Evolutionary conservation across 2,888 invertebrate species (phyloP), one percentile per base, ranked within the genome.

Genomic region (Yponomeuta cagnagella): DNA sequence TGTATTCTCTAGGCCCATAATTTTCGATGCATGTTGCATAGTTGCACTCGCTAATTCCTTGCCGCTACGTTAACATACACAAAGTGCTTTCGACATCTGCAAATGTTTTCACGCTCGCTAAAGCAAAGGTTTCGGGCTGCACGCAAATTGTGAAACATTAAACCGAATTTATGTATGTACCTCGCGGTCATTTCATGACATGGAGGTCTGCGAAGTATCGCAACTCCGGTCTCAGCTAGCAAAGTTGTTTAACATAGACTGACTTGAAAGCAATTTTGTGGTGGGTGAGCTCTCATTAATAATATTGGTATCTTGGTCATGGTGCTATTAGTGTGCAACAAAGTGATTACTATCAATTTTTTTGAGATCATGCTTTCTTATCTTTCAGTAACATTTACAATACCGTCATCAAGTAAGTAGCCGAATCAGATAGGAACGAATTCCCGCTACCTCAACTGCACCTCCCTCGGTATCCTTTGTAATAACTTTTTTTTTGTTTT

Each of bases 401-500:
- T 48, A 68, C n/a, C 48, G 33, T 65, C 33, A 65, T 33, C 30
- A 30, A 65, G 31, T 8, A 58, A 58, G 52, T 5, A 30, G 65
- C 64, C 64, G 30, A 65, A 31, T 65, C 43, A 43, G 43, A 43
- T 43, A 43, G 43, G 8, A n/a, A 58, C 15, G 2, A 33, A 65
- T 82, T 79, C 75, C 76, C 81, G 86, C 88, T 90, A 90, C 90
- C 90, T 90, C 89, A 87, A 80, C n/a, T 64, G 23, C 6, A 83
- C 88, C 87, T 86, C 89, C 89, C 89, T 82, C 82, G 87, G 83
- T 76, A 74, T 77, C 85, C 82, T 86, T 88, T 85, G 80, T 80
- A 70, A 71, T 70, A 81, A 83, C 86, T 89, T 86, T 85, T 78
- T 78, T 65, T 78, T 65, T 23, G 79, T 73, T 76, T 74, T 73